Evolutionary conservation across 2,888 invertebrate species (phyloP), one percentile per base, ranked within the genome.

Genomic region (Ophioninae sp.): DNA sequence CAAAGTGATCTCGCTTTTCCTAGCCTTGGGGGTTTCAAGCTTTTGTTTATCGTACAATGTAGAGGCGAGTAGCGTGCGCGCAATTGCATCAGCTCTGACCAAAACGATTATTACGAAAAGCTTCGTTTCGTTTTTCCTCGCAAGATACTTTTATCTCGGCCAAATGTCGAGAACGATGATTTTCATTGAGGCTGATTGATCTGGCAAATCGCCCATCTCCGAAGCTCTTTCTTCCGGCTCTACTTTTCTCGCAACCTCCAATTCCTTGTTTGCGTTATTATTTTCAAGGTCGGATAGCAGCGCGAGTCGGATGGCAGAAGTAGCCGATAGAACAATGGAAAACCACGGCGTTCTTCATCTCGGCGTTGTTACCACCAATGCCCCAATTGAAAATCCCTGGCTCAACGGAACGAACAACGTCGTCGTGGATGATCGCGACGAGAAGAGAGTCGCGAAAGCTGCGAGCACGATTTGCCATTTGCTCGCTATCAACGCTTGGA

Each of bases 401-500:
- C 86, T 87, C 65, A 57, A 86, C 21, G 84, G 65, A 50, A 82
- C 20, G 13, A 84, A 44, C 7, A 65, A 70, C 13, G 50, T 30
- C 8, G 74, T 80, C 50, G 79, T 44, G 1, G 57, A 68, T n/a
- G 37, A 69, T 65, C 6, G 70, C 23, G 17, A 44, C 44, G 20
- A 50, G 39, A 21, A 85, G 82, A 68, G 79, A 82, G 57, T 87
- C n/a, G 72, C 61, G 6, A 88, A 89, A 85, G 94, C 95, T 0
- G 94, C 94, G 0, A 92, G 91, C 13, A 90, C 92, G 69, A 92
- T 95, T 61, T 93, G 93, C 30, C 92, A 93, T 78, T 93, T 94
- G 86, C 93, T 95, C 91, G 88, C 94, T 87, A 85, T 94, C 70
- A 93, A 93, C 61, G 94, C 94, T 0, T 95, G 95, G 95, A 91